A percentile compares a stretch with the other conserved stretches of the same genome.
Evolutionary conservation across 2,888 invertebrate genomes (phyloP).

Genomic region (Limnephilus lunatus): DNA sequence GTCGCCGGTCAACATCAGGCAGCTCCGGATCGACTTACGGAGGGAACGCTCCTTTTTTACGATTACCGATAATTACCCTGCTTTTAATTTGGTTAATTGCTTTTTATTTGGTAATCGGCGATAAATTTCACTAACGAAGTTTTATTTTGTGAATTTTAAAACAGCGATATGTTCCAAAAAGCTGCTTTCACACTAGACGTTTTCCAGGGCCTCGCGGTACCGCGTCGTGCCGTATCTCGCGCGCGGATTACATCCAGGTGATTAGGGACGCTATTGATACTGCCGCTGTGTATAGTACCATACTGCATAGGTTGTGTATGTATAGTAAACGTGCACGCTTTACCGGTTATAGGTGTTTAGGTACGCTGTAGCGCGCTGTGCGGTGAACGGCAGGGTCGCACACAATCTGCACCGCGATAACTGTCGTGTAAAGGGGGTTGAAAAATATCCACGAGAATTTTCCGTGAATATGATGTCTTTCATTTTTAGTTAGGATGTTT

Average conservation of each 20-base stretch:
- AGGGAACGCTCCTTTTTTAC: no score
- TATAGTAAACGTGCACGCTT: neutral
- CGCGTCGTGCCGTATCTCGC: slow-evolving; percentile 27
- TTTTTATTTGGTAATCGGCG: no score
- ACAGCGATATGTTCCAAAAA: neutral
- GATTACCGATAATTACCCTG: no score
- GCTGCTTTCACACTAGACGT: neutral
- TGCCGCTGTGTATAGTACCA: neutral
- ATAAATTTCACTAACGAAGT: neutral
- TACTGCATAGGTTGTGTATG: no score
- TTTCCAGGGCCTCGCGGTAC: neutral
- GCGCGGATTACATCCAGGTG: slow-evolving; percentile 31
- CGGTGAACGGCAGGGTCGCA: neutral
- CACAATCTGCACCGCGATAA: slow-evolving; percentile 25
- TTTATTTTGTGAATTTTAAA: neutral
- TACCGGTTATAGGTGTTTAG: neutral
- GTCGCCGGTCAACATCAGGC: no score
- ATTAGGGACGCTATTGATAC: slow-evolving; percentile 26
- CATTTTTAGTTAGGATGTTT: no score
- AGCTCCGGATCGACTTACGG: no score
- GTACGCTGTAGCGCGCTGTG: neutral
- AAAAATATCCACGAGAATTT: neutral
- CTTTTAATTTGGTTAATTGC: no score
- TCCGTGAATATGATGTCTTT: no score
- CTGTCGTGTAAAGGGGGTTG: neutral